Conservation (phyloP, 1,140 invertebrate species). For the Pachypeltis micranthus region DNA sequence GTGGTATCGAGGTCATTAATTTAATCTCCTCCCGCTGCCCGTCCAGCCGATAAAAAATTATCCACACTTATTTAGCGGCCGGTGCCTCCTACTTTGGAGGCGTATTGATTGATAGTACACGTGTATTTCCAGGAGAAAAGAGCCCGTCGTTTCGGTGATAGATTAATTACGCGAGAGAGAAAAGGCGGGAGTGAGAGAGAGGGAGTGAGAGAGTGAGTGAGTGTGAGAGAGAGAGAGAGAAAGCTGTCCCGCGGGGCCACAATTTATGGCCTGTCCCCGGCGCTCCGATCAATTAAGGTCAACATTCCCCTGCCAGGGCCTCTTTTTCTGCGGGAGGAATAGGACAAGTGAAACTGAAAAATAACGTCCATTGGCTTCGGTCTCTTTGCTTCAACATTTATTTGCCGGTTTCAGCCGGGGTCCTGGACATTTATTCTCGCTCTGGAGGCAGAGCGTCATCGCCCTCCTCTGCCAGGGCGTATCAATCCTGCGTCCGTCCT, state of each 20-base stretch:
- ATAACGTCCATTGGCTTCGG: slow-evolving; percentile 1
- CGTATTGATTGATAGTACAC: background rate
- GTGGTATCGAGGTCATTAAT: no score
- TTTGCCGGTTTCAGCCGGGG: background rate
- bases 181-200: background rate
- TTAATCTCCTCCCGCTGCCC: no score
- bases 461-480: no score
- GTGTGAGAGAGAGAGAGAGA: background rate
- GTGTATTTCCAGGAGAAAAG: background rate
- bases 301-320: background rate
- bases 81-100: background rate
- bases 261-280: slow-evolving; percentile 9
- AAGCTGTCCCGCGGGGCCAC: slow-evolving; percentile 7
- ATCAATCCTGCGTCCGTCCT: no score
- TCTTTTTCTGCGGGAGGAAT: background rate
- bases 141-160: background rate
- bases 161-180: background rate
- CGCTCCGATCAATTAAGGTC: slow-evolving; percentile 9
- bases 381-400: slow-evolving; percentile 4
- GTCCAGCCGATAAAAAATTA: background rate
- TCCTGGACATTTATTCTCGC: background rate
- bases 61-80: background rate
- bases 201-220: background rate
- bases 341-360: slow-evolving; percentile 11
- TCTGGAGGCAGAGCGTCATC: background rate